Evolutionary conservation across 92 coral and sea anemone species (phyloP).

Genomic region (Phymanthus crucifer): DNA sequence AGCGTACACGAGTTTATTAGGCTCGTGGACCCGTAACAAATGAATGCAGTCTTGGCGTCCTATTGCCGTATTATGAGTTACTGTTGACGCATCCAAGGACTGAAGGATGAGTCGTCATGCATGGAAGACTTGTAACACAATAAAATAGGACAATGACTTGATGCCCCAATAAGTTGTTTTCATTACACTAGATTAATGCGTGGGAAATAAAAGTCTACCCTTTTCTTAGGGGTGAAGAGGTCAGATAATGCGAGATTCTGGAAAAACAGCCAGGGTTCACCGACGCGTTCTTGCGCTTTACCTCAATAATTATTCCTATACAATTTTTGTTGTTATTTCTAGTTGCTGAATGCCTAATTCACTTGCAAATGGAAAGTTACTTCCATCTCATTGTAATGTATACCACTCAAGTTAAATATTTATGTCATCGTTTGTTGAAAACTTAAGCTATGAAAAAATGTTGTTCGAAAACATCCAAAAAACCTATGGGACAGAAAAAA

Average conservation of each 20-base stretch:
- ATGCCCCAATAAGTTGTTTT: constrained; percentile 30
- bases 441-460: constrained; percentile 17
- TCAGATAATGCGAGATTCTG: not conserved
- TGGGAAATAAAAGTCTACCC: constrained; percentile 32
- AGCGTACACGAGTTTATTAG: not conserved
- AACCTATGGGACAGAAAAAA: constrained; percentile 13
- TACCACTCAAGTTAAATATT: constrained; percentile 34
- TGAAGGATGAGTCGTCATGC: constrained; percentile 6
- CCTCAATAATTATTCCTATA: not conserved
- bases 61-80: not conserved
- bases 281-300: constrained; percentile 24
- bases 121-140: constrained; percentile 14
- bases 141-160: constrained; percentile 21
- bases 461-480: constrained; percentile 11
- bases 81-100: not conserved
- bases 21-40: not conserved
- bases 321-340: constrained; percentile 19
- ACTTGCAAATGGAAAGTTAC: constrained; percentile 23
- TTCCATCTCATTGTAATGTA: constrained; percentile 17
- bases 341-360: constrained; percentile 17
- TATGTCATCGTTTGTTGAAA: constrained; percentile 36
- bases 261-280: constrained; percentile 11
- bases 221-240: constrained; percentile 16
- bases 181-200: constrained; percentile 40
- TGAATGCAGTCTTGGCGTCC: constrained; percentile 10